These are phyloP conservation scores for Chauna torquata DNA, from an alignment of 2,113 vertebrate species.

Conservation along the genomic window DNA sequence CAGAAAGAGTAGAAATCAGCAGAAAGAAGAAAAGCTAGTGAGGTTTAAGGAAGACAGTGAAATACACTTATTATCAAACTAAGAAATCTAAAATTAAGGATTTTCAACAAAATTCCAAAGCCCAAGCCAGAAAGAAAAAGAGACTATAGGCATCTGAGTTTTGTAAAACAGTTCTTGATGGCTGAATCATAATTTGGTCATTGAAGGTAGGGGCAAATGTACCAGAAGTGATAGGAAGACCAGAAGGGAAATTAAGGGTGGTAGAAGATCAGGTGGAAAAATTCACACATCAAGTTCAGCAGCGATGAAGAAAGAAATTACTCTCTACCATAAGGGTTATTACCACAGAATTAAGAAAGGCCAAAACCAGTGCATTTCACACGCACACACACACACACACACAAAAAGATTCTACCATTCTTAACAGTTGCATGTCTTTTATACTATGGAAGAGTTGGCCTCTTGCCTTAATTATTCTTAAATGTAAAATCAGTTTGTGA, in stretches of 20 bases:
- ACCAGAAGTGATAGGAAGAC: slow-evolving; percentile 11
- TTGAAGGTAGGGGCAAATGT: slow-evolving; percentile 6
- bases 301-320: background rate
- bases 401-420: background rate
- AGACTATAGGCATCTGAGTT: background rate
- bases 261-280: slow-evolving; percentile 49
- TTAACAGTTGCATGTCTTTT: background rate
- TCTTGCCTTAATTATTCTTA: background rate
- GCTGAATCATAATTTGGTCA: background rate
- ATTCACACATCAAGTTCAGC: background rate
- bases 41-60: background rate
- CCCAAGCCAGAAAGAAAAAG: background rate
- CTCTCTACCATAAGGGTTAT: background rate
- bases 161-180: background rate
- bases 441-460: background rate
- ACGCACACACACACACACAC: too few species aligned
- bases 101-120: background rate
- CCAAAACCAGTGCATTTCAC: background rate
- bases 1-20: background rate
- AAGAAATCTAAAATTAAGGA: background rate
- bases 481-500: background rate
- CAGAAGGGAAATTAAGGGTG: slow-evolving; percentile 43
- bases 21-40: background rate
- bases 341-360: background rate
- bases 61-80: background rate